Conservation (phyloP, 2,797 vertebrate genomes). For the Stomatorhinus walkeri region DNA sequence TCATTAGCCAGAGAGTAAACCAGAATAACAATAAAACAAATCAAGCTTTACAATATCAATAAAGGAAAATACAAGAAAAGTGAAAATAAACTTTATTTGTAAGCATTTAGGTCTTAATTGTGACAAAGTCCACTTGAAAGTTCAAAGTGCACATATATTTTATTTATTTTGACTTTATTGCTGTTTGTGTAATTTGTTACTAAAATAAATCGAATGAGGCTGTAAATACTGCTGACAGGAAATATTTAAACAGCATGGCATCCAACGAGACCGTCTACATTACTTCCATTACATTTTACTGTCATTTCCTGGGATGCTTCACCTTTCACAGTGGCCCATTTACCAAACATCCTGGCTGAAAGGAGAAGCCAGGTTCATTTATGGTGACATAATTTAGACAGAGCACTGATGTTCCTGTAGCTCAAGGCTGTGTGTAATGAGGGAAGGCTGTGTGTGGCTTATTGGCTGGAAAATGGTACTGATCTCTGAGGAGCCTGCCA, state of each 20-base stretch:
- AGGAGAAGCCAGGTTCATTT: not conserved
- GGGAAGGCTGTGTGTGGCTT: not conserved
- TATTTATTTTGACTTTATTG: not conserved
- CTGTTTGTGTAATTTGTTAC: slow-evolving; percentile 13
- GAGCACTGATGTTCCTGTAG: not conserved
- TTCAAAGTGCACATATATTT: slow-evolving; percentile 1
- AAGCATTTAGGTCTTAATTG: not conserved
- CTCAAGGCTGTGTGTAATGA: not conserved
- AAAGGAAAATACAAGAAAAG: not conserved
- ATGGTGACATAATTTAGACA: not conserved
- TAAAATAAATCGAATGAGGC: not conserved
- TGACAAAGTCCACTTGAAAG: slow-evolving; percentile 9
- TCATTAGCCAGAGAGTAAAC: not conserved
- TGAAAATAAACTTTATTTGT: not conserved
- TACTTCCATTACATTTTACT: not conserved
- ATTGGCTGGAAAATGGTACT: not conserved
- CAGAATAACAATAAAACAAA: not conserved
- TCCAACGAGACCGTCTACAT: not conserved
- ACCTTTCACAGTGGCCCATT: not conserved
- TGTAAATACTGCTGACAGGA: not conserved
- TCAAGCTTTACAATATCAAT: not conserved
- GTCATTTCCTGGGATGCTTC: not conserved
- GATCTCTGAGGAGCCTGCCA: not conserved
- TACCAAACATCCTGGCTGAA: not conserved
- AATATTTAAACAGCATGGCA: not conserved